These are phyloP conservation scores for Neria commutata DNA, from an alignment of 2,888 invertebrate genomes.

Conservation along the genomic window DNA sequence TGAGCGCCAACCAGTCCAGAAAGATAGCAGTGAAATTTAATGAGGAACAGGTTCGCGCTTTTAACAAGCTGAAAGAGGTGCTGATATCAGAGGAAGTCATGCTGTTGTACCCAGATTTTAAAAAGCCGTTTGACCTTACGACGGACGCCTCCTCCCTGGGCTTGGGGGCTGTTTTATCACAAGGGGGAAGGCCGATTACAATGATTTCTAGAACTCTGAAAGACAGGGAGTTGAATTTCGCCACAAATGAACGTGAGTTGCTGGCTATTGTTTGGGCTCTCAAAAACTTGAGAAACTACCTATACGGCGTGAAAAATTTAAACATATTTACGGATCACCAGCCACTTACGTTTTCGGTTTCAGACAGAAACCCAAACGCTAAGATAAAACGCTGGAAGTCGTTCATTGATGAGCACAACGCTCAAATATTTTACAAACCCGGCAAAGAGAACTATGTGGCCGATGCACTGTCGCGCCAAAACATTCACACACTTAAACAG, in stretches of 20 bases:
- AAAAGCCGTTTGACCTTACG: neutral
- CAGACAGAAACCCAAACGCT: neutral
- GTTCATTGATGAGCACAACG: neutral
- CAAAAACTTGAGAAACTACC: too few species aligned
- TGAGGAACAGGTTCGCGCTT: conserved; percentile 22
- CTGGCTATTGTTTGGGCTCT: too few species aligned
- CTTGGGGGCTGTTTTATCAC: too few species aligned
- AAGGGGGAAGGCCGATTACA: too few species aligned
- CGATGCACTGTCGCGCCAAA: conserved; percentile 18
- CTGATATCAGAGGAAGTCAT: conserved; percentile 5
- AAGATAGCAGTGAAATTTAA: conserved; percentile 19
- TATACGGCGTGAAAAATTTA: too few species aligned
- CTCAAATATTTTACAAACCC: neutral
- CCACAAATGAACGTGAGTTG: too few species aligned
- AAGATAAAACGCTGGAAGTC: neutral
- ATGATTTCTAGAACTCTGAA: too few species aligned
- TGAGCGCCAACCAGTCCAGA: conserved; percentile 25
- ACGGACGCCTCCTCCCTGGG: neutral
- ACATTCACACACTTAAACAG: too few species aligned
- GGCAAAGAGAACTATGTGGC: neutral
- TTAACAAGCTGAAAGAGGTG: conserved; percentile 22
- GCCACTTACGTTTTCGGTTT: too few species aligned
- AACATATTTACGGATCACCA: too few species aligned
- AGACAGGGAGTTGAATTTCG: too few species aligned
- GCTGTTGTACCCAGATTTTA: too few species aligned